phyloP scores from a whole-genome alignment of 2,797 vertebrate genomes.

The Passerculus sandwichensis region DNA sequence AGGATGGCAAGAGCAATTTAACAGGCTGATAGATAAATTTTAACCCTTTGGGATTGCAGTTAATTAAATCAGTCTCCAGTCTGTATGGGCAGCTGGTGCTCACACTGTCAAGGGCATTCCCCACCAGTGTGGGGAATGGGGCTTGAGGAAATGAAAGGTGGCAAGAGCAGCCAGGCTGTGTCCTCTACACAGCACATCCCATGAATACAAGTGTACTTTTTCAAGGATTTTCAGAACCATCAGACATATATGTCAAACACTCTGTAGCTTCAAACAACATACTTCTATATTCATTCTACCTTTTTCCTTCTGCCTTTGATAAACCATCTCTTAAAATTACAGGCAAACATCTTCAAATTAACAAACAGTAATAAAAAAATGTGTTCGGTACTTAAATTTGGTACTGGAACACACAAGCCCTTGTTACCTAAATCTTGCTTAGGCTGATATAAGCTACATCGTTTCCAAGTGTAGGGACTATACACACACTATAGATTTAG shows the following conservation, averaged over 20 bases:
- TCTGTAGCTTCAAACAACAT: neutral
- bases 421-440: neutral
- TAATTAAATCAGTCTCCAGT: neutral
- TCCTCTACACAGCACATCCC: neutral
- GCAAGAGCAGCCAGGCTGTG: neutral
- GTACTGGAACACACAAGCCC: neutral
- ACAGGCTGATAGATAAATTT: neutral
- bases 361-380: neutral
- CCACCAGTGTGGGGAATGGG: neutral
- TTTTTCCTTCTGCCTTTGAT: neutral
- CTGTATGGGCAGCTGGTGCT: neutral
- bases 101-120: neutral
- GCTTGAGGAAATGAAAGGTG: neutral
- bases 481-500: neutral
- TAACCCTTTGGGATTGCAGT: constrained; percentile 1
- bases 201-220: neutral
- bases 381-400: neutral
- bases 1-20: constrained; percentile 16
- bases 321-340: neutral
- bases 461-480: neutral
- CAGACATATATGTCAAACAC: neutral
- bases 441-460: neutral
- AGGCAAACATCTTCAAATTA: neutral
- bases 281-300: neutral
- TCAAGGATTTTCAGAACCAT: neutral